These are phyloP conservation scores for Drosophila glabriapex DNA, from an alignment of 2,888 invertebrate genomes.

Conservation along the genomic window DNA sequence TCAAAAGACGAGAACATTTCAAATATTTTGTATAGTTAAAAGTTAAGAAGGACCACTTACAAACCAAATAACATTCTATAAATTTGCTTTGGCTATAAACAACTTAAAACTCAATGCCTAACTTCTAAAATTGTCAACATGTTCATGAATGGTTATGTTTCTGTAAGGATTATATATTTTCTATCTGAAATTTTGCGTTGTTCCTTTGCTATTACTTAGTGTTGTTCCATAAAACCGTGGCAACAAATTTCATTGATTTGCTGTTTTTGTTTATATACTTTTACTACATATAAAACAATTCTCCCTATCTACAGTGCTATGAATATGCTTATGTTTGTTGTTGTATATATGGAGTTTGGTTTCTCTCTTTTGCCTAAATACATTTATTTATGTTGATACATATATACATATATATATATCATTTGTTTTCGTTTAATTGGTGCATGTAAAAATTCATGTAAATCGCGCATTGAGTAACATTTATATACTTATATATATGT, in stretches of 20 bases:
- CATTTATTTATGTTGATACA: constrained; percentile 25
- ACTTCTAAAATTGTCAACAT: constrained; percentile 20
- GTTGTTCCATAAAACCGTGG: constrained; percentile 68
- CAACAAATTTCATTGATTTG: constrained; percentile 57
- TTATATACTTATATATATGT: constrained; percentile 35
- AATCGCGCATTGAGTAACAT: constrained; percentile 68
- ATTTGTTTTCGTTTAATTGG: constrained; percentile 59
- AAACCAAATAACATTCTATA: constrained; percentile 51
- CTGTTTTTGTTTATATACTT: constrained; percentile 36
- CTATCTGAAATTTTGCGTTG: constrained; percentile 50
- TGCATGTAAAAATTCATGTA: constrained; percentile 83
- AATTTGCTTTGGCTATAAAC: constrained; percentile 8
- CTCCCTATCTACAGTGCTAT: constrained; percentile 78
- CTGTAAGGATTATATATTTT: not conserved
- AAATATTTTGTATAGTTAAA: not conserved
- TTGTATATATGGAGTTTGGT: constrained; percentile 49
- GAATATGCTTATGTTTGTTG: constrained; percentile 44
- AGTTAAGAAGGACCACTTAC: constrained; percentile 37
- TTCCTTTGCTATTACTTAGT: constrained; percentile 59
- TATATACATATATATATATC: constrained; percentile 19
- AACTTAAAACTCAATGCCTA: constrained; percentile 35
- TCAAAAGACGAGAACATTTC: constrained; percentile 3
- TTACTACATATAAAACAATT: constrained; percentile 66
- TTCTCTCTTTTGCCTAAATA: constrained; percentile 34
- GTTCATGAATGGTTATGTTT: constrained; percentile 3